Conservation (phyloP, 35 echinoderm and acorn worm genomes). For the Heliocidaris tuberculata region DNA sequence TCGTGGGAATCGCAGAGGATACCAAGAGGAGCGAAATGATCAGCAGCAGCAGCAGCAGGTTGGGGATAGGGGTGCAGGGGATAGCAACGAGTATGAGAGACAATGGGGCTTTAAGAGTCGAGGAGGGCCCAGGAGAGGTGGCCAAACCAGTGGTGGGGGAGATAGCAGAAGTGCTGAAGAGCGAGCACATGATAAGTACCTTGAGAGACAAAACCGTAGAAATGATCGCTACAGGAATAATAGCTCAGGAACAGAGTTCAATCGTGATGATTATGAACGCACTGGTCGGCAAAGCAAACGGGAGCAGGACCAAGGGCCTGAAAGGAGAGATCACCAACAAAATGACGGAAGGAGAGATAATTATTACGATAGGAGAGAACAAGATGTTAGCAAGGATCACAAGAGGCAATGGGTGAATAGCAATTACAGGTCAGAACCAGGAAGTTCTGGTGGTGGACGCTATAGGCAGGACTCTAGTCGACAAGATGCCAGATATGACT, state of each 20-base stretch:
- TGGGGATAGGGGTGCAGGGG: neutral
- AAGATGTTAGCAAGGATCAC: neutral
- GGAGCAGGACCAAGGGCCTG: neutral
- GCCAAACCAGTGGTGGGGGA: neutral
- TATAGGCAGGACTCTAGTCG: neutral
- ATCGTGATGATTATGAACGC: slow-evolving; percentile 46
- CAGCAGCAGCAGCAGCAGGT: neutral
- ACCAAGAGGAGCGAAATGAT: neutral
- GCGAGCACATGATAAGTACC: slow-evolving; percentile 8
- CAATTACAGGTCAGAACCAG: neutral
- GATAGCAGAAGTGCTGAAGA: slow-evolving; percentile 5
- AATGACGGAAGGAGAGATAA: slow-evolving; percentile 14
- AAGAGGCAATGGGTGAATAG: slow-evolving; percentile 35
- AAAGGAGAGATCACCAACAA: neutral
- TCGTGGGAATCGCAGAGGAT: neutral
- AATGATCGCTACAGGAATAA: neutral
- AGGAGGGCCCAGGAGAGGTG: neutral
- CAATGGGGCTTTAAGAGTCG: slow-evolving; percentile 22
- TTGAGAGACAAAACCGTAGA: slow-evolving; percentile 31
- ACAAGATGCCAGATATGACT: neutral
- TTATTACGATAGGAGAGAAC: neutral
- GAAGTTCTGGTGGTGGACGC: neutral
- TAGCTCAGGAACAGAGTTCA: slow-evolving; percentile 14
- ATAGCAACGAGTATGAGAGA: slow-evolving; percentile 15
- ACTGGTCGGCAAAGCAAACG: slow-evolving; percentile 13